These are phyloP conservation scores for Tetragonula clypearis DNA, from an alignment of 1,140 invertebrate species.

Conservation along the genomic window DNA sequence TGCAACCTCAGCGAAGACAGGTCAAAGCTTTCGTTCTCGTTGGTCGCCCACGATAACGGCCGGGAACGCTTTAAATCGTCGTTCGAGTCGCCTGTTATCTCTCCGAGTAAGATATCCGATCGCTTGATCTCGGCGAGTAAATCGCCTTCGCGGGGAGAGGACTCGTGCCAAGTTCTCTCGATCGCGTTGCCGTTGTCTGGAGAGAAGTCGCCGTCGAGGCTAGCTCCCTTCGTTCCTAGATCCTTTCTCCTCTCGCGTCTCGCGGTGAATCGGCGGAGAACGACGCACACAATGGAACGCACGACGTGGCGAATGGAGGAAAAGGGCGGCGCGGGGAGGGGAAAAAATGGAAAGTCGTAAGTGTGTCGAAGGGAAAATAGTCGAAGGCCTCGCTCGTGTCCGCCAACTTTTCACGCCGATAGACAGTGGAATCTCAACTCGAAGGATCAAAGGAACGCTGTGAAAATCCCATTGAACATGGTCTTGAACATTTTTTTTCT, in stretches of 20 bases:
- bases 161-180: conserved; percentile 44
- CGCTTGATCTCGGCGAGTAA: conserved; percentile 41
- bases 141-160: conserved; percentile 18
- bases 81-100: conserved; percentile 41
- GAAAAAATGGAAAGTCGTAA: not conserved
- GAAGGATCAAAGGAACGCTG: too few relatives aligned
- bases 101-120: conserved; percentile 34
- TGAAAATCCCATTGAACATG: too few relatives aligned
- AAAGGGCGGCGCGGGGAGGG: not conserved
- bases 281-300: conserved; percentile 14
- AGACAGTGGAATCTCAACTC: not conserved
- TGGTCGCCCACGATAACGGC: conserved; percentile 18
- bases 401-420: not conserved
- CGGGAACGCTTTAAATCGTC: conserved; percentile 17
- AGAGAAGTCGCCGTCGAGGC: conserved; percentile 63
- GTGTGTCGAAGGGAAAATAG: not conserved
- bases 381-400: not conserved
- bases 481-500: too few relatives aligned
- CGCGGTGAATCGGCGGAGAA: conserved; percentile 49
- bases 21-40: conserved; percentile 27
- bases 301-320: not conserved
- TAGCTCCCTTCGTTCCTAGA: conserved; percentile 45
- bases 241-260: conserved; percentile 13
- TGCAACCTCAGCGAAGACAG: not conserved
- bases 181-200: conserved; percentile 53